Percentiles rank a stretch among this genome's conserved stretches.
Evolutionary conservation across 2,797 vertebrate species (phyloP).

Genomic region (Coregonus ussuriensis): DNA sequence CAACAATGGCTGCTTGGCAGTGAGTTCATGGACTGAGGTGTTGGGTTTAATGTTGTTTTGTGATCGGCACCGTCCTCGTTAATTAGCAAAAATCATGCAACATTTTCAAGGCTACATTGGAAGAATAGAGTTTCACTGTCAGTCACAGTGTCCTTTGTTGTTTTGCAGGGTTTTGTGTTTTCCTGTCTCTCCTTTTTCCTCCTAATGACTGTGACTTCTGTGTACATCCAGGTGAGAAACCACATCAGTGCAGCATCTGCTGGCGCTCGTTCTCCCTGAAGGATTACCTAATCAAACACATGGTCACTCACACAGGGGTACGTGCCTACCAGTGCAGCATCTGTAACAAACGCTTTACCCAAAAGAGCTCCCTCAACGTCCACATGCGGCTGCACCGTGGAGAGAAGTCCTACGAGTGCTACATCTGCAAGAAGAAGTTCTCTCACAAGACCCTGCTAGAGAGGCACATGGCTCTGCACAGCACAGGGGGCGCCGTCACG

Average conservation of each 20-base stretch:
- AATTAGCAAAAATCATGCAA: neutral
- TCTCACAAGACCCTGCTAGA: slow-evolving; percentile 99
- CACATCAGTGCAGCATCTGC: slow-evolving; percentile 99
- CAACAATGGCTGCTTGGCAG: neutral
- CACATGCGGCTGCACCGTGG: slow-evolving; percentile 99
- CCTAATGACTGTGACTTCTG: slow-evolving; percentile 49
- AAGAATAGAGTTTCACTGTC: neutral
- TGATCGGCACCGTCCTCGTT: neutral
- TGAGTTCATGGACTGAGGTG: neutral
- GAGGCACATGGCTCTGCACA: slow-evolving; percentile 98
- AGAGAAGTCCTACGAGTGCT: slow-evolving; percentile 99
- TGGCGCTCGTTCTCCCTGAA: slow-evolving; percentile 99
- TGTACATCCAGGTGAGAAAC: slow-evolving; percentile 92
- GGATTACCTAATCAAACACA: slow-evolving; percentile 99
- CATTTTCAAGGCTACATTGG: slow-evolving; percentile 1
- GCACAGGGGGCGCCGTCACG: slow-evolving; percentile 75
- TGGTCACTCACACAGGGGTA: slow-evolving; percentile 99
- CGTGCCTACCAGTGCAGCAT: slow-evolving; percentile 99
- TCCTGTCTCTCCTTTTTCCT: slow-evolving; percentile 2
- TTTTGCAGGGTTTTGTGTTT: slow-evolving; percentile 31
- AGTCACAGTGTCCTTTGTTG: neutral
- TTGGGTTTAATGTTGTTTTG: neutral
- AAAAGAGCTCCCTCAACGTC: slow-evolving; percentile 99
- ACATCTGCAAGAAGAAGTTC: slow-evolving; percentile 99
- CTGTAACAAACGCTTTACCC: slow-evolving; percentile 99